Evolutionary conservation across 2,888 invertebrate species (phyloP).

Genomic region (Polymixis flavicincta): DNA sequence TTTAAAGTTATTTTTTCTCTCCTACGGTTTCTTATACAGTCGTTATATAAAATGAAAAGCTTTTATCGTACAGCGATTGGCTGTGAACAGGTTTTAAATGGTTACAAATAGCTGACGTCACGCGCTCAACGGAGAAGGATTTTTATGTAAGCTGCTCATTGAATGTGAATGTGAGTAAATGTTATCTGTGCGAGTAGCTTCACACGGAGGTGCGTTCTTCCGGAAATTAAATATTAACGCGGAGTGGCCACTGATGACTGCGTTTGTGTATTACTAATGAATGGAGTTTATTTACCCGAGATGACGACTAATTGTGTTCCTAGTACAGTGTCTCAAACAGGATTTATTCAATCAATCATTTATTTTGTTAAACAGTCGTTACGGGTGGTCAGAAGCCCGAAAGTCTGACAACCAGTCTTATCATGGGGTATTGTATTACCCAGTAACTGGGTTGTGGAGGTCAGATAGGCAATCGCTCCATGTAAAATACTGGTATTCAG

Average conservation of each 20-base stretch:
- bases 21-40: background rate
- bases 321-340: too few species aligned
- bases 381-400: too few species aligned
- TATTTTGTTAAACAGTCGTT: too few species aligned
- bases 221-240: slow-evolving; percentile 9
- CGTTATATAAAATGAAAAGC: slow-evolving; percentile 22
- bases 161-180: slow-evolving; percentile 40
- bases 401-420: too few species aligned
- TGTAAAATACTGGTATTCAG: too few species aligned
- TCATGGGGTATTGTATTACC: too few species aligned
- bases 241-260: background rate
- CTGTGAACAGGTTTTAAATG: slow-evolving; percentile 23
- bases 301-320: background rate
- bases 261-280: background rate
- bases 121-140: slow-evolving; percentile 7
- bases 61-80: background rate
- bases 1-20: background rate
- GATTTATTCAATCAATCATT: too few species aligned
- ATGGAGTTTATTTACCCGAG: background rate
- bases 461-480: too few species aligned
- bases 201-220: background rate
- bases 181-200: slow-evolving; percentile 22
- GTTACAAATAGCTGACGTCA: slow-evolving; percentile 21
- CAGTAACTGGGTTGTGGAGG: too few species aligned
- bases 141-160: slow-evolving; percentile 38